Evolutionary conservation across 1,140 invertebrate genomes (phyloP), one percentile per base, ranked within the genome.

Genomic region (Riptortus pedestris): DNA sequence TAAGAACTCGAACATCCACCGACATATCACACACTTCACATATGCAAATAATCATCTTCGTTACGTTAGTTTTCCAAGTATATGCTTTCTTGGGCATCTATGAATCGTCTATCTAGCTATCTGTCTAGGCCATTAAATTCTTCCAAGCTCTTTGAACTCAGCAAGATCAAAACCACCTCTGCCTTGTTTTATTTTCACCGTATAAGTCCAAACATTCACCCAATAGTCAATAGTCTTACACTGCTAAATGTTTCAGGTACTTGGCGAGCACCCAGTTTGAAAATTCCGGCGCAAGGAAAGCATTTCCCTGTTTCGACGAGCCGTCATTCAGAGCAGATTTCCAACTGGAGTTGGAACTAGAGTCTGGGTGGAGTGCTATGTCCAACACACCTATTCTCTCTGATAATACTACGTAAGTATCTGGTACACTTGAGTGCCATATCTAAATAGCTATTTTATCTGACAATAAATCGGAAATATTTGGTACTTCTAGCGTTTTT

Each of bases 291-390:
- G 93, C 93, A 0, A 80, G 93, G 63, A 79, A 84, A 60, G 92
- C 88, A 0, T 96, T 96, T 73, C 93, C 93, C 0, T 96, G 93
- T 74, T 96, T 96, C 72, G 95, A 98, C 73, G 94, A 97, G 72
- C 94, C 94, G 0, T 71, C 74, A 29, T 79, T 81, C 65, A 83
- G 83, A 70, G 75, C 81, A 16, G 73, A 73, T 3, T 85, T 81
- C 70, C 70, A 66, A 28, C 64, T 73, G 3, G 63, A 57, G n/a
- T 24, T 74, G 14, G 69, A 47, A 7, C 55, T 64, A 2, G 43
- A 60, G 1, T 22, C 38, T n/a, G 33, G 20, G 12, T 62, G 65
- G 64, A 58, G n/a, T 9, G 67, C 67, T 2, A 52, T 71, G 16
- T 68, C 71, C 27, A 71, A 70, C 62, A 66, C 65, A 61, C 69